These are phyloP conservation scores for Eurystomus gularis DNA, from an alignment of 2,113 vertebrate species.

Conservation along the genomic window DNA sequence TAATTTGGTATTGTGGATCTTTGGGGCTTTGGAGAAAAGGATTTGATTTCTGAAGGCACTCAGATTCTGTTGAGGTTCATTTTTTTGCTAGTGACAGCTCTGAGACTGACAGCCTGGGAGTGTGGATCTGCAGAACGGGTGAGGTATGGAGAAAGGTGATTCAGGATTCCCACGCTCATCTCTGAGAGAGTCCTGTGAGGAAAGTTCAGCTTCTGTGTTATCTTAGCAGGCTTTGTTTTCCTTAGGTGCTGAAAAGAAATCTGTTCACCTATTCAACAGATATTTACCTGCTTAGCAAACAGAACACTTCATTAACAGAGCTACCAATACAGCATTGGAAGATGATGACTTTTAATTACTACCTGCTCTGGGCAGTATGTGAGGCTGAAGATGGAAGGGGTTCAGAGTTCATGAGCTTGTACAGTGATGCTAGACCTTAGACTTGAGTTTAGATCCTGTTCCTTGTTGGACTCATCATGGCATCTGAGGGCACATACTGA, in stretches of 20 bases:
- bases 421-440: neutral
- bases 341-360: neutral
- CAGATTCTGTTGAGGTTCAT: neutral
- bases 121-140: neutral
- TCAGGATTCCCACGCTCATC: neutral
- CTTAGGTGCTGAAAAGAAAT: neutral
- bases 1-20: neutral
- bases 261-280: neutral
- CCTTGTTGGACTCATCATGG: neutral
- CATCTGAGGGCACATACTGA: neutral
- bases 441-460: neutral
- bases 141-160: neutral
- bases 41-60: neutral
- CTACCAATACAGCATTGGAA: neutral
- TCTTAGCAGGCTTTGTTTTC: neutral
- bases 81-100: neutral
- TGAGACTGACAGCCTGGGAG: neutral
- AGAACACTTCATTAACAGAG: neutral
- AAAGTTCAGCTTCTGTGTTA: neutral
- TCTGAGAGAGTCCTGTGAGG: neutral
- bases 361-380: neutral
- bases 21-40: neutral
- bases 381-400: neutral
- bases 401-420: neutral
- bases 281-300: neutral